phyloP scores from a whole-genome alignment of 2,797 vertebrate genomes.

The Gambusia yucatana region DNA sequence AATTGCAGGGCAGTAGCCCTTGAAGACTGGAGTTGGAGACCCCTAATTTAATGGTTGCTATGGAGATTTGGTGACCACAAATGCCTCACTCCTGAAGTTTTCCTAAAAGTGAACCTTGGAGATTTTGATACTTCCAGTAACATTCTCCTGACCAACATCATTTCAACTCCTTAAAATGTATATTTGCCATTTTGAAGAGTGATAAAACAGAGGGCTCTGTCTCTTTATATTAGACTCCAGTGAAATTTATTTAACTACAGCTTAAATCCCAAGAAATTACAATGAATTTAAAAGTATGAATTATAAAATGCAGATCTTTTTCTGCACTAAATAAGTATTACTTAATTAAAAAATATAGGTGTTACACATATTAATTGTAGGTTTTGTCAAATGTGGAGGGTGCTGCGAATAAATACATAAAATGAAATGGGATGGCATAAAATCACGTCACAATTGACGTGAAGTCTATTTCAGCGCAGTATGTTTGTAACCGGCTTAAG shows the following conservation, averaged over 20 bases:
- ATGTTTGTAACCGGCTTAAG: conserved; percentile 10
- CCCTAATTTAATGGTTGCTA: neutral
- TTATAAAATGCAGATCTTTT: neutral
- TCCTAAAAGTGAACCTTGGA: neutral
- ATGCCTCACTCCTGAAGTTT: neutral
- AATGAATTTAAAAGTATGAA: neutral
- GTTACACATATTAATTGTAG: neutral
- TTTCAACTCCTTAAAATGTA: neutral
- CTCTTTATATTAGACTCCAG: neutral
- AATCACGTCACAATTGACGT: neutral
- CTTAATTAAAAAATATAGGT: neutral
- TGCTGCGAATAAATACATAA: neutral
- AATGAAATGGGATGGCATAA: too few species aligned
- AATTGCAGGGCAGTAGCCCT: neutral
- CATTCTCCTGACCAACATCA: neutral
- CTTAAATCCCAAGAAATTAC: neutral
- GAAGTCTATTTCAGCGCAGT: conserved; percentile 12
- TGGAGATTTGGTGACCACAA: neutral
- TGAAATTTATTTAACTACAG: neutral
- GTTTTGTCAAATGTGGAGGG: neutral
- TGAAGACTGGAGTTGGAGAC: neutral
- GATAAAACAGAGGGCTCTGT: neutral
- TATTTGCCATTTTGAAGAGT: neutral
- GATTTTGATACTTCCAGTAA: neutral
- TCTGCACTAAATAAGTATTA: neutral